A percentile compares a stretch with the other conserved stretches of the same genome.
Evolutionary conservation across 2,113 vertebrate genomes (phyloP).

Genomic region (Scortum barcoo): DNA sequence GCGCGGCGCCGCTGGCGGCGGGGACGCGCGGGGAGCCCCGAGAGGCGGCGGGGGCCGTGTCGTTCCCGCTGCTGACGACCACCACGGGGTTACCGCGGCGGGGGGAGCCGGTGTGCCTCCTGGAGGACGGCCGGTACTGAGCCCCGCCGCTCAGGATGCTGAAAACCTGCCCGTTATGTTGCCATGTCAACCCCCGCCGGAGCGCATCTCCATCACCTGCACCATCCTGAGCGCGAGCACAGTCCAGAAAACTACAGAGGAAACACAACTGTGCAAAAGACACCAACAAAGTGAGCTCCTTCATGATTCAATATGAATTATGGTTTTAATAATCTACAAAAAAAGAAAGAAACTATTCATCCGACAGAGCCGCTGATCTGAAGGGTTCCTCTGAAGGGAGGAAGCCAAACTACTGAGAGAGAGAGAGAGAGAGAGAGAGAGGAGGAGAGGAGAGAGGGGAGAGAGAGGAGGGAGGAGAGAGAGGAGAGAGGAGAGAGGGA

Average conservation of each 20-base stretch:
- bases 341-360: not conserved
- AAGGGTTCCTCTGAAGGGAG: not conserved
- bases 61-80: conserved; percentile 72
- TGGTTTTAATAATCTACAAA: not conserved
- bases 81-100: conserved; percentile 63
- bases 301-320: conserved; percentile 61
- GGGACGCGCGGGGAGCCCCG: conserved; percentile 64
- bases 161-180: conserved; percentile 92
- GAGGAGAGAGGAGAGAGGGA: too few relatives aligned
- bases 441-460: not conserved
- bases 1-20: conserved; percentile 41
- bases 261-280: conserved; percentile 74
- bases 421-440: conserved; percentile 8
- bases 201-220: conserved; percentile 70
- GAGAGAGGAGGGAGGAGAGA: too few relatives aligned
- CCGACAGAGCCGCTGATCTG: conserved; percentile 5
- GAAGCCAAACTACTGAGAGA: too few relatives aligned
- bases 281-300: conserved; percentile 37
- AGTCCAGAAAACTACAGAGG: conserved; percentile 76
- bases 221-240: conserved; percentile 73
- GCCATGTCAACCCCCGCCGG: conserved; percentile 89
- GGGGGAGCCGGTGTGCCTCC: conserved; percentile 55
- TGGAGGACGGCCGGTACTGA: conserved; percentile 85
- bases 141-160: conserved; percentile 90
- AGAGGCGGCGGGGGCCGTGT: conserved; percentile 41